Evolutionary conservation across 2,113 vertebrate genomes (phyloP).

Genomic region (Lophius piscatorius): DNA sequence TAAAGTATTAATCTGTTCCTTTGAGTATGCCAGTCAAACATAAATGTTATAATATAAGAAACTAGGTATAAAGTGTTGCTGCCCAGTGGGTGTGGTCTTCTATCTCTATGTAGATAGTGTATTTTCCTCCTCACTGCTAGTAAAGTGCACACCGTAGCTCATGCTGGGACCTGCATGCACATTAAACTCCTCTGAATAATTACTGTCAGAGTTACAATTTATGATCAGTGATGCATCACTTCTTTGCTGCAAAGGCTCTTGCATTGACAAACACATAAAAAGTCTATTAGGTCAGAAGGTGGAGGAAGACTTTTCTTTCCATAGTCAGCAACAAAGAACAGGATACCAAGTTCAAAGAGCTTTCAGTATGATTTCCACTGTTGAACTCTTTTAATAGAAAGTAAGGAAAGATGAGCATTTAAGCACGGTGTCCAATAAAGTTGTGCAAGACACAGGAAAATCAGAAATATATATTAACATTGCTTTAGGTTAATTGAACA

Average conservation of each 20-base stretch:
- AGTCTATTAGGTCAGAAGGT: background rate
- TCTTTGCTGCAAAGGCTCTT: conserved; percentile 1
- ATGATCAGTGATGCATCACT: conserved; percentile 4
- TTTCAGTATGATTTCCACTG: background rate
- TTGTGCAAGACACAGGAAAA: background rate
- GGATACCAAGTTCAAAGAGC: no score
- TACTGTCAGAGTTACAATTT: conserved; percentile 18
- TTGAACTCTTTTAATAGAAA: conserved; percentile 34
- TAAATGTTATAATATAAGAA: no score
- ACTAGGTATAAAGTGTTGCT: no score
- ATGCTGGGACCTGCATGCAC: conserved; percentile 28
- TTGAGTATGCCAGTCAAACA: no score
- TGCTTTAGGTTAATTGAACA: conserved; percentile 18
- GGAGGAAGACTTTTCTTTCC: no score
- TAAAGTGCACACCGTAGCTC: conserved; percentile 9
- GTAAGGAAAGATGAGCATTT: conserved; percentile 2
- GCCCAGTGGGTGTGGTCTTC: conserved; percentile 12
- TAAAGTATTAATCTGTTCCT: no score
- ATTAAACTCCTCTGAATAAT: conserved; percentile 23
- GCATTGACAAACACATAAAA: conserved; percentile 8
- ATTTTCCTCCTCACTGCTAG: conserved; percentile 1
- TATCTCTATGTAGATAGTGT: background rate
- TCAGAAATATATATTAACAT: conserved; percentile 31
- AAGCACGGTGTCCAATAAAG: background rate
- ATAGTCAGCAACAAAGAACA: background rate